A percentile compares a stretch with the other conserved stretches of the same genome.
phyloP scores from a whole-genome alignment of 2,113 vertebrate species.

The Lepisosteus osseus region DNA sequence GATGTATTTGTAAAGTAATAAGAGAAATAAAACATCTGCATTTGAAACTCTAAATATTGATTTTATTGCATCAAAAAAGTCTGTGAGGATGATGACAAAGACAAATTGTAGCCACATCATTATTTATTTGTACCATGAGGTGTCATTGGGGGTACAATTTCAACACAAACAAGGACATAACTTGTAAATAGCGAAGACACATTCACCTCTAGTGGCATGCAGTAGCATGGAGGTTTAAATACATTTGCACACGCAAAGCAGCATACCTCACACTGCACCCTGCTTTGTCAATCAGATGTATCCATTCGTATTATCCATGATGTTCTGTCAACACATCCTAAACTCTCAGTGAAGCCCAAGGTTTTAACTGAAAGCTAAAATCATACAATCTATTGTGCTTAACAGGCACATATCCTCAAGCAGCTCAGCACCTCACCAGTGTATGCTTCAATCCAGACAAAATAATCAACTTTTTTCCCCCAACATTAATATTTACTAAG shows the following conservation, averaged over 20 bases:
- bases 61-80: not conserved
- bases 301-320: constrained; percentile 22
- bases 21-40: not conserved
- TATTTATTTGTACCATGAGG: no score
- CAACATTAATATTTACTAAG: no score
- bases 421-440: no score
- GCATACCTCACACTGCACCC: constrained; percentile 34
- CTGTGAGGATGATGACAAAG: not conserved
- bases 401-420: not conserved
- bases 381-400: not conserved
- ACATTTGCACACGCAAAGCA: constrained; percentile 44
- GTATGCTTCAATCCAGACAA: no score
- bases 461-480: no score
- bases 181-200: constrained; percentile 36
- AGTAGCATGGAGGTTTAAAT: constrained; percentile 16
- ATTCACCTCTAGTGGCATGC: constrained; percentile 24
- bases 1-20: not conserved
- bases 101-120: not conserved
- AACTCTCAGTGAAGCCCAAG: constrained; percentile 18
- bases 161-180: constrained; percentile 37
- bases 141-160: constrained; percentile 4
- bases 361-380: constrained; percentile 7
- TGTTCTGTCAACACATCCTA: constrained; percentile 23
- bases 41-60: not conserved
- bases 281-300: constrained; percentile 47